phyloP scores from a whole-genome alignment of 2,888 invertebrate genomes.

The Ophraella communa region DNA sequence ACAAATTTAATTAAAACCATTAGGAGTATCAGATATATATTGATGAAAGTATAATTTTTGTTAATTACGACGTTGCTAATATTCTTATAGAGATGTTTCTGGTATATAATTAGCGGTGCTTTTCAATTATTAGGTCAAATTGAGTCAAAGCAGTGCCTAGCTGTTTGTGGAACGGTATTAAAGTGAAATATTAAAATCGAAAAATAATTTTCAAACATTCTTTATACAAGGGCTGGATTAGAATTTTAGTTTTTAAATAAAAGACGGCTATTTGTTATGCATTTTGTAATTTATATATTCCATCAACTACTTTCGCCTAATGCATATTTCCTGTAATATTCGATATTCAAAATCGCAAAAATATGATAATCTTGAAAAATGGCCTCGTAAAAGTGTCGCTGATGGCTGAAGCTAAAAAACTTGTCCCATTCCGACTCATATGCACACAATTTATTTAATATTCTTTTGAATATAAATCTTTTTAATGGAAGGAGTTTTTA shows the following conservation, averaged over 20 bases:
- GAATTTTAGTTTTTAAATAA: conserved; percentile 6
- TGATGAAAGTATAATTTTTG: too few species aligned
- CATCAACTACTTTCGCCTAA: conserved; percentile 18
- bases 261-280: too few species aligned
- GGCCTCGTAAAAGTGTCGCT: conserved; percentile 48
- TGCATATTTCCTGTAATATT: conserved; percentile 31
- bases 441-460: conserved; percentile 45
- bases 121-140: too few species aligned
- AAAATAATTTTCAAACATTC: too few species aligned
- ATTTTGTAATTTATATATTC: background rate
- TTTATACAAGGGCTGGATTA: too few species aligned
- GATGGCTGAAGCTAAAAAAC: conserved; percentile 42
- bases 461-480: conserved; percentile 40
- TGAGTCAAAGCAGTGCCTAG: too few species aligned
- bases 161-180: too few species aligned
- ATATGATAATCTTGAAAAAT: conserved; percentile 50
- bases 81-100: too few species aligned
- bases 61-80: too few species aligned
- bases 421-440: conserved; percentile 40
- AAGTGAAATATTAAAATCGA: too few species aligned
- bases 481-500: conserved; percentile 36
- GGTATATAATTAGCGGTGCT: too few species aligned
- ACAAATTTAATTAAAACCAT: background rate
- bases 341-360: conserved; percentile 48
- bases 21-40: too few species aligned